These are phyloP conservation scores for Lycocerus yunnanus DNA, from an alignment of 2,888 invertebrate species.

Conservation along the genomic window DNA sequence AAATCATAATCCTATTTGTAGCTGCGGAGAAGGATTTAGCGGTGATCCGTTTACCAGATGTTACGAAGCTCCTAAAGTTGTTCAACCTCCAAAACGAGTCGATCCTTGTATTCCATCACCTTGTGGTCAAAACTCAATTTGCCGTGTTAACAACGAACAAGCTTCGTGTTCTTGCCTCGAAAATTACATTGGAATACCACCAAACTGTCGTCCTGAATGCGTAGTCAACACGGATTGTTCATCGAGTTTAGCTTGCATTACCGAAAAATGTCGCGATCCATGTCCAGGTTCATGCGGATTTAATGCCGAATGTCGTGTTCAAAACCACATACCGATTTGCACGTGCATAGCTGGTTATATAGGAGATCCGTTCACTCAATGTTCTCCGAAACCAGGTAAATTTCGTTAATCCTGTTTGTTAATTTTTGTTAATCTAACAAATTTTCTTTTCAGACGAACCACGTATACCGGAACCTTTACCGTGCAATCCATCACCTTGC, in stretches of 20 bases:
- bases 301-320: constrained; percentile 62
- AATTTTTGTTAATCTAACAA: neutral
- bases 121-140: constrained; percentile 77
- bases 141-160: constrained; percentile 66
- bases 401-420: neutral
- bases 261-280: constrained; percentile 75
- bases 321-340: constrained; percentile 67
- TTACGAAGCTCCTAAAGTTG: constrained; percentile 40
- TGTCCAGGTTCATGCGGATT: constrained; percentile 71
- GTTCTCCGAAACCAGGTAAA: constrained; percentile 47
- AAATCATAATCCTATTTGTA: constrained; percentile 78
- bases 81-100: constrained; percentile 46
- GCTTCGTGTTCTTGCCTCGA: constrained; percentile 72
- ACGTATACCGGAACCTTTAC: constrained; percentile 53
- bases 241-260: constrained; percentile 67
- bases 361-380: constrained; percentile 64
- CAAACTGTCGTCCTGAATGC: constrained; percentile 76
- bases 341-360: constrained; percentile 60
- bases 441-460: constrained; percentile 17
- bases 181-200: constrained; percentile 74
- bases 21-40: constrained; percentile 72
- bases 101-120: constrained; percentile 67
- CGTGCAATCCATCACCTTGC: constrained; percentile 75
- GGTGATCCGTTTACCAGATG: constrained; percentile 77
- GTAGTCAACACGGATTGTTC: constrained; percentile 71